Percentiles rank a stretch among this genome's conserved stretches.
Evolutionary conservation across 2,113 vertebrate genomes (phyloP).

Genomic region (Boleophthalmus pectinirostris): DNA sequence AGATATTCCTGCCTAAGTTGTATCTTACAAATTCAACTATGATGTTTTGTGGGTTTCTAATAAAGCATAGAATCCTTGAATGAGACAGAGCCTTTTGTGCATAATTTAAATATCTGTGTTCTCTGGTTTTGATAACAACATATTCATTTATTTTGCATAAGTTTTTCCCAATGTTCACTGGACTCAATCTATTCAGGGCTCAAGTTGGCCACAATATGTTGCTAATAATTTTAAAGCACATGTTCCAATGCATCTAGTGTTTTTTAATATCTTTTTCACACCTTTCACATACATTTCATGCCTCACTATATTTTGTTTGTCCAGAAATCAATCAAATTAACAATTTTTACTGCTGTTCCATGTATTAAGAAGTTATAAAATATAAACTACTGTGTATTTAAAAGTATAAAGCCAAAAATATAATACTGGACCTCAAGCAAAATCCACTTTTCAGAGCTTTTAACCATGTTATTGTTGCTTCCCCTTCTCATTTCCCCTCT

Average conservation of each 20-base stretch:
- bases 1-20: no score
- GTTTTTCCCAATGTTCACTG: not conserved
- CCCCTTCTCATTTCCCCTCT: no score
- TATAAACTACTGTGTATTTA: not conserved
- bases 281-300: no score
- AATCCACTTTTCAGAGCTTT: no score
- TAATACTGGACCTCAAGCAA: no score
- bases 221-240: not conserved
- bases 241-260: not conserved
- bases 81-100: not conserved
- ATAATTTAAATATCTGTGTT: not conserved
- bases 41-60: not conserved
- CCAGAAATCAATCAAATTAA: not conserved
- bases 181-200: not conserved
- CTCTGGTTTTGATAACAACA: not conserved
- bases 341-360: not conserved
- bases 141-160: not conserved
- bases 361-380: not conserved
- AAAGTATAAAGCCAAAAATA: not conserved
- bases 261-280: no score
- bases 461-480: no score
- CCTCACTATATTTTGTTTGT: not conserved
- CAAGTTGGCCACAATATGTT: not conserved
- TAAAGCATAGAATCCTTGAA: not conserved
- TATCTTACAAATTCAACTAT: not conserved